A percentile compares a stretch with the other conserved stretches of the same genome.
These are phyloP conservation scores for Urophycis tenuis DNA, from an alignment of 2,797 vertebrate genomes.

Conservation along the genomic window DNA sequence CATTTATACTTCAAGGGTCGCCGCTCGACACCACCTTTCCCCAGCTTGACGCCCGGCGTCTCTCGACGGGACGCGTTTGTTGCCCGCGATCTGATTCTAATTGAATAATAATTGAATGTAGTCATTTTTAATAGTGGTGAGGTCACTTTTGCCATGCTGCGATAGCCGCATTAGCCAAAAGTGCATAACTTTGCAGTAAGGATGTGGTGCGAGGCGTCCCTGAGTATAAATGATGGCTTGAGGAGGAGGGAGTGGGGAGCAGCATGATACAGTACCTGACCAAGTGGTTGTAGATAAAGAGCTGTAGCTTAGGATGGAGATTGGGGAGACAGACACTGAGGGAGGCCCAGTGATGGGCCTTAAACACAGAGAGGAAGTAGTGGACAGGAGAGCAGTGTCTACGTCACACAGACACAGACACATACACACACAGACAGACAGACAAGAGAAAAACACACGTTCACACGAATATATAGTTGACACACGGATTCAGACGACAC, in stretches of 20 bases:
- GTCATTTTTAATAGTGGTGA: background rate
- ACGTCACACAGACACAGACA: conserved; percentile 77
- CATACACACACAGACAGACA: conserved; percentile 62
- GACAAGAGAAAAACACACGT: conserved; percentile 13
- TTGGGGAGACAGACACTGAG: conserved; percentile 99
- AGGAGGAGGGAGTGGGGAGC: conserved; percentile 56
- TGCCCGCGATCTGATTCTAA: background rate
- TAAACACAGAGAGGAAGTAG: conserved; percentile 99
- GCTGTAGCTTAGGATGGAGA: conserved; percentile 99
- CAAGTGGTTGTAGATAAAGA: conserved; percentile 99
- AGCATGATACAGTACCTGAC: conserved; percentile 93
- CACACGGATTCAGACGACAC: conserved; percentile 51
- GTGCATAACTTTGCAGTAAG: background rate
- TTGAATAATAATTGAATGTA: background rate
- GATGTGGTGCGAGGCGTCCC: background rate
- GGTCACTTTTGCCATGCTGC: background rate
- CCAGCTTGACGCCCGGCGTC: too few relatives aligned
- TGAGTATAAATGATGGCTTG: background rate
- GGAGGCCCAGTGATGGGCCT: conserved; percentile 97
- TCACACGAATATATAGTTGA: conserved; percentile 58
- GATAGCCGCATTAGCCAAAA: background rate
- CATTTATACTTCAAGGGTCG: background rate
- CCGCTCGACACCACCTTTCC: background rate
- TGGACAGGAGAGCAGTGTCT: conserved; percentile 99
- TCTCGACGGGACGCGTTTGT: background rate